These are phyloP conservation scores for Odontophorus gujanensis DNA, from an alignment of 2,113 vertebrate species.

Conservation along the genomic window DNA sequence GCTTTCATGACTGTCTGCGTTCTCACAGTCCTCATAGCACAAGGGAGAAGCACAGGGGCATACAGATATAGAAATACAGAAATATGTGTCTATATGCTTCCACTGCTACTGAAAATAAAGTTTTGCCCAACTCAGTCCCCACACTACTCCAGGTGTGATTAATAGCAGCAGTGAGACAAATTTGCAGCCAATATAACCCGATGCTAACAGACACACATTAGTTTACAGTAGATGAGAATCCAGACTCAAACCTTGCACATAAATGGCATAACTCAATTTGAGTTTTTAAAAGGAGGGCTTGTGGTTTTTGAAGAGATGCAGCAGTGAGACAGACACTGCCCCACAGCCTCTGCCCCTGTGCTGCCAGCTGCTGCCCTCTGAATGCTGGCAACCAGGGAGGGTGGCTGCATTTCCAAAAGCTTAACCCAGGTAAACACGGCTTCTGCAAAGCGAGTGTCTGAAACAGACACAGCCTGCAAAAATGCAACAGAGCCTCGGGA, in stretches of 20 bases:
- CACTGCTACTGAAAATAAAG: constrained; percentile 30
- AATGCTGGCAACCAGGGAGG: not conserved
- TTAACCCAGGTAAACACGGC: accelerated
- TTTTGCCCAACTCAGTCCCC: not conserved
- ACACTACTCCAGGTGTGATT: constrained; percentile 3
- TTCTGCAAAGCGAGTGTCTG: not conserved
- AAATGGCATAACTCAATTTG: not conserved
- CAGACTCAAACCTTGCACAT: not conserved
- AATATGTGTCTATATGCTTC: not conserved
- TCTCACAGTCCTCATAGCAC: not conserved
- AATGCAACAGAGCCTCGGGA: not conserved
- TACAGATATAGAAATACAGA: not conserved
- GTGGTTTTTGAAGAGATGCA: constrained; percentile 28
- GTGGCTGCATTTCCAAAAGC: not conserved
- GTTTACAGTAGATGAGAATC: not conserved
- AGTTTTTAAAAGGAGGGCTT: not conserved
- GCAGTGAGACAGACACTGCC: not conserved
- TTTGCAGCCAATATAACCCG: not conserved
- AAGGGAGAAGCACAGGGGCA: not conserved
- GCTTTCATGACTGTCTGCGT: not conserved
- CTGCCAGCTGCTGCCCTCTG: not conserved
- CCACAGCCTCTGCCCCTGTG: not conserved
- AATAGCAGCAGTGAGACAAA: constrained; percentile 6
- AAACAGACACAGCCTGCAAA: not conserved
- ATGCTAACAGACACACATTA: not conserved